Base-by-base conservation (phyloP, 2,797 vertebrate genomes). In the Capromys pilorides region DNA sequence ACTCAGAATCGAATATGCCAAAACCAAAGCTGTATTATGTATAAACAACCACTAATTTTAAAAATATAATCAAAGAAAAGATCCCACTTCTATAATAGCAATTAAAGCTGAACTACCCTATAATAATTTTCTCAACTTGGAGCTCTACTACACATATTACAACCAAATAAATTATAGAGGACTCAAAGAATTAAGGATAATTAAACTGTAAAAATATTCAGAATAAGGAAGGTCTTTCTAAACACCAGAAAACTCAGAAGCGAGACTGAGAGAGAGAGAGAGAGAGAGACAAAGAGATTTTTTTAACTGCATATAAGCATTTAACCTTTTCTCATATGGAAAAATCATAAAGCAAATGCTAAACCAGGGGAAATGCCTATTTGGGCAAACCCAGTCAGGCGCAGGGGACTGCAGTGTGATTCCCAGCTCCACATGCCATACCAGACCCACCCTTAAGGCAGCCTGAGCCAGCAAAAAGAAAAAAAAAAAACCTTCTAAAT, bases 1-100 rank as follows among this genome's bases (percentile, higher is more conserved):
- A 59, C 57, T 93, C 61, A 89, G 24, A 91, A 64, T 86, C 22
- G 73, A 92, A 64, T 78, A 84, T 67, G 73, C 77, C 67, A 69
- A 84, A 69, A 89, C 66, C 69, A 80, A 86, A 77, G 26, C 14
- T 78, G 6, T 31, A 80, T 49, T 67, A 59, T 62, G 22, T 81
- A 66, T 28, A 45, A 79, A 41, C 31, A 78, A 71, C 61, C 21
- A 66, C 57, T 59, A 36, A 16, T 82, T 79, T 87, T 28, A 80
- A 93, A 88, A 67, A 62, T 67, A 49, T 81, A 86, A 86, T 45
- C 41, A 49, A 41, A 79, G 51, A 69, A 51, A 51, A 88, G 54
- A 87, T 33, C 62, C 64, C 36, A 80, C 51, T 81, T 73, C 84
- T 67, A 31, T 5, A 69, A 80, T 1, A 85, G 28, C 96, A 84